Evolutionary conservation across 2,113 vertebrate species (phyloP).

Genomic region (Cryptotis parvus): DNA sequence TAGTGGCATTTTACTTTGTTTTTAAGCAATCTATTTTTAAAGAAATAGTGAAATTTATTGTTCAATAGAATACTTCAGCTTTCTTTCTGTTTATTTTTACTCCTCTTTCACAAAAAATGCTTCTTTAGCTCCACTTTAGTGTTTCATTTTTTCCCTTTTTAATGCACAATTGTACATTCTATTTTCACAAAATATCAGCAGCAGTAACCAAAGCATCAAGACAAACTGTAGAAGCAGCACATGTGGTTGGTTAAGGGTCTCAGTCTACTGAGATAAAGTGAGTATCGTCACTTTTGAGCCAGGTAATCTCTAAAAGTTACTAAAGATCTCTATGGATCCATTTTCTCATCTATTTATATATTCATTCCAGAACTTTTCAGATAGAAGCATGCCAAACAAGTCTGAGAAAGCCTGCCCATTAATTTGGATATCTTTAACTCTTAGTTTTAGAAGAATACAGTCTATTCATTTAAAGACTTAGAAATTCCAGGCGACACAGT

Average conservation of each 20-base stretch:
- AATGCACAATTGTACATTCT: not conserved
- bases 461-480: not conserved
- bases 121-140: not conserved
- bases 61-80: not conserved
- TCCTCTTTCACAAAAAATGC: not conserved
- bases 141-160: constrained; percentile 4
- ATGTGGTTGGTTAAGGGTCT: not conserved
- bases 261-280: not conserved
- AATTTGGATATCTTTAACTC: not conserved
- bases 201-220: not conserved
- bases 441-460: constrained; percentile 16
- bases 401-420: not conserved
- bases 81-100: constrained; percentile 5
- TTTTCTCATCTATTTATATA: constrained; percentile 11
- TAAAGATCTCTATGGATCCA: not conserved
- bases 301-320: not conserved
- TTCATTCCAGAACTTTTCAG: not conserved
- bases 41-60: constrained; percentile 20
- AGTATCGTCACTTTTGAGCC: not conserved
- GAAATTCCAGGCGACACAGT: not conserved
- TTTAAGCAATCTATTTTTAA: not conserved
- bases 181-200: not conserved
- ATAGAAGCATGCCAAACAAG: not conserved
- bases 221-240: not conserved
- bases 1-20: constrained; percentile 31